These are phyloP conservation scores for Phyllostomus discolor DNA, from an alignment of 2,113 vertebrate genomes.

Conservation along the genomic window DNA sequence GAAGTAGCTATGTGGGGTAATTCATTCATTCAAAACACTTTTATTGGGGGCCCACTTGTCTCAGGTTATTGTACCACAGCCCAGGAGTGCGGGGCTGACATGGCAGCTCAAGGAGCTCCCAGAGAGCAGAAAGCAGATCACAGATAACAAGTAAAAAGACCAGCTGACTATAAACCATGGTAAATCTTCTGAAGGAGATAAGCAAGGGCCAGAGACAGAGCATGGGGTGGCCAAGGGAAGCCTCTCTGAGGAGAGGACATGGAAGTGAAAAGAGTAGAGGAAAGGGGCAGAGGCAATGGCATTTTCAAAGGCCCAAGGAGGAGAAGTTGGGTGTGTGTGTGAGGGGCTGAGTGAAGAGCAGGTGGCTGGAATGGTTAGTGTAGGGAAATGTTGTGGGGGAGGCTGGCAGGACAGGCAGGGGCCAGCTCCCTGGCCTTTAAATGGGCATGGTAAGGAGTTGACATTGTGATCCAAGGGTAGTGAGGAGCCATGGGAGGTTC, in stretches of 20 bases:
- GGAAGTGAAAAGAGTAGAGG: no score
- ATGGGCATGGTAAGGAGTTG: background rate
- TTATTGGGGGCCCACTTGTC: background rate
- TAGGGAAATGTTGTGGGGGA: accelerated
- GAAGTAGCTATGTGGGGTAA: no score
- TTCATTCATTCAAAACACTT: background rate
- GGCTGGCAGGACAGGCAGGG: no score
- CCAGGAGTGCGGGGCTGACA: background rate
- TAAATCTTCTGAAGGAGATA: background rate
- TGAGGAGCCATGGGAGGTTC: background rate
- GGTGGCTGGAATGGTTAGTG: no score
- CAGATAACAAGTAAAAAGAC: background rate
- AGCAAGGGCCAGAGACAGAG: background rate
- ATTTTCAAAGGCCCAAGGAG: background rate
- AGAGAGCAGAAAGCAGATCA: background rate
- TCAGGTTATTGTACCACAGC: background rate
- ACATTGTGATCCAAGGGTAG: background rate
- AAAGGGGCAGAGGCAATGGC: accelerated
- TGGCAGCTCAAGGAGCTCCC: background rate
- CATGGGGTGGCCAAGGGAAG: background rate
- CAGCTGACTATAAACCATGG: background rate
- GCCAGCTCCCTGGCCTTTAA: accelerated
- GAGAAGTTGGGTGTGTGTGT: background rate
- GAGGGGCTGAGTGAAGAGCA: background rate
- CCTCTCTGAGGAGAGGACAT: accelerated